phyloP scores from a whole-genome alignment of 2,113 vertebrate species.

The Cygnus atratus region DNA sequence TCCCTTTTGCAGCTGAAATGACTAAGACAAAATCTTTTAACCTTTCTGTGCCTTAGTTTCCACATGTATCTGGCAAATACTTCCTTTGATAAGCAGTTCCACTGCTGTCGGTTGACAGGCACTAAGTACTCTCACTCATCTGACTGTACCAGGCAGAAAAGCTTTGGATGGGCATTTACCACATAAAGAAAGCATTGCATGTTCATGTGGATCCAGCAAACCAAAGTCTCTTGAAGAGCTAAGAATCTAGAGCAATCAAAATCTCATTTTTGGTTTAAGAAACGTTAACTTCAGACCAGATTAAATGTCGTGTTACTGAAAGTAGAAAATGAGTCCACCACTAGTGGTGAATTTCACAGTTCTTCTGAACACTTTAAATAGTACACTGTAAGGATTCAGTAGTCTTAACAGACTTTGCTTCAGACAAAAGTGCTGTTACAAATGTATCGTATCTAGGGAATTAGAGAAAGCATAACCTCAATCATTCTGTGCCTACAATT shows the following conservation, averaged over 20 bases:
- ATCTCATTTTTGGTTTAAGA: neutral
- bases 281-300: neutral
- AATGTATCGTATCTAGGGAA: neutral
- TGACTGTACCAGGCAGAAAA: neutral
- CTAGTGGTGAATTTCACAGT: neutral
- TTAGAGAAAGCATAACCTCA: neutral
- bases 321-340: neutral
- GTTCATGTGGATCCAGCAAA: neutral
- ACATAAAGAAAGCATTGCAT: neutral
- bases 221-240: neutral
- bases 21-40: neutral
- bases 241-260: neutral
- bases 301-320: neutral
- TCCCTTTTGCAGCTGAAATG: neutral
- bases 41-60: neutral
- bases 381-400: neutral
- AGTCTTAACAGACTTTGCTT: neutral
- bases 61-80: neutral
- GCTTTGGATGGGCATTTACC: neutral
- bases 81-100: neutral
- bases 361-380: neutral
- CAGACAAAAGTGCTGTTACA: neutral
- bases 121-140: neutral
- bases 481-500: neutral
- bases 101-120: neutral